A percentile compares a stretch with the other conserved stretches of the same genome.
phyloP scores from a whole-genome alignment of 2,888 invertebrate genomes.

The Troglohyphantes excavatus region DNA sequence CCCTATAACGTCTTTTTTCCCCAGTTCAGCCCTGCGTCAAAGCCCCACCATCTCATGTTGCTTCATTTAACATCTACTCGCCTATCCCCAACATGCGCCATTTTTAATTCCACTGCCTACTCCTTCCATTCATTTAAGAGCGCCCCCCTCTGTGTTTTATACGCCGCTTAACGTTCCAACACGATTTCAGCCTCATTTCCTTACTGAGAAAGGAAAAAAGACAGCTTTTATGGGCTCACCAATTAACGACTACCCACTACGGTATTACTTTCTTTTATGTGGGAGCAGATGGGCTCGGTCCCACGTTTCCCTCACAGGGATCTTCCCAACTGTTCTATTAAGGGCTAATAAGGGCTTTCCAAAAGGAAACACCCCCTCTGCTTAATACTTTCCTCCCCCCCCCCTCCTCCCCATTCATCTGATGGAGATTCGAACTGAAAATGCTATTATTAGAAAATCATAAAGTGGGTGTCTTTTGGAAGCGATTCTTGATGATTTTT shows the following conservation, averaged over 20 bases:
- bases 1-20: no score
- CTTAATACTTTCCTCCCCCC: constrained; percentile 28
- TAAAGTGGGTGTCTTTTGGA: background rate
- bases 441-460: no score
- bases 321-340: constrained; percentile 6
- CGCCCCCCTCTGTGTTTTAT: constrained; percentile 20
- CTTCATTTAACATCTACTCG: no score
- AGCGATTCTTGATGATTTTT: background rate
- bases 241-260: constrained; percentile 68
- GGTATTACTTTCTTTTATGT: constrained; percentile 70
- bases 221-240: constrained; percentile 60
- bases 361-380: constrained; percentile 51
- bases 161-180: background rate
- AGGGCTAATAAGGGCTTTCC: constrained; percentile 66
- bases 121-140: constrained; percentile 64
- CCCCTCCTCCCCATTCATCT: background rate
- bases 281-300: constrained; percentile 66
- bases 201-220: constrained; percentile 17
- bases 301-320: constrained; percentile 25
- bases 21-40: no score
- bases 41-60: no score
- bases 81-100: no score
- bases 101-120: constrained; percentile 52
- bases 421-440: background rate
- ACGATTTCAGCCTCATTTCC: constrained; percentile 18